phyloP scores from a whole-genome alignment of 1,140 invertebrate species.

The Trissolcus basalis region DNA sequence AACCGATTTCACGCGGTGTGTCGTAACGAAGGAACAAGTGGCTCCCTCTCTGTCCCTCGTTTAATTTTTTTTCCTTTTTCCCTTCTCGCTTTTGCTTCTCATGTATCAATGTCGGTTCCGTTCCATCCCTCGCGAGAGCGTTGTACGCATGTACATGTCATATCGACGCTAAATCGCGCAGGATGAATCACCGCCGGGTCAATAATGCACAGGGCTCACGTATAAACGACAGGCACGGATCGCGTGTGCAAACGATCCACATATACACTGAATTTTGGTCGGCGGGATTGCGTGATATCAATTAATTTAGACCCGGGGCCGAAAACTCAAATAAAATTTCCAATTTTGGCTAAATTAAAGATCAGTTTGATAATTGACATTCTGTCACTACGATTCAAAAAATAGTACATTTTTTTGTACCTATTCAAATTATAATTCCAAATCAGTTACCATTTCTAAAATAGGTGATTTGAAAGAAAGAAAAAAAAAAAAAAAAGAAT shows the following conservation, averaged over 20 bases:
- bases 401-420: too few species aligned
- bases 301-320: slow-evolving; percentile 23
- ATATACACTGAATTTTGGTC: slow-evolving; percentile 28
- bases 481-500: too few species aligned
- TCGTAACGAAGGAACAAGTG: slow-evolving; percentile 18
- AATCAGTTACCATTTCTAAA: too few species aligned
- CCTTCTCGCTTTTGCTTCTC: neutral
- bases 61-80: neutral
- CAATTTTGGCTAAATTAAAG: neutral
- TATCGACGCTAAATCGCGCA: slow-evolving; percentile 39
- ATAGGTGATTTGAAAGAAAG: too few species aligned
- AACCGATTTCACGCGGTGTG: slow-evolving; percentile 45
- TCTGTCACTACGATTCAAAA: too few species aligned
- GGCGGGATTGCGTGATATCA: slow-evolving; percentile 14
- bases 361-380: too few species aligned
- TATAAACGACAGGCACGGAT: slow-evolving; percentile 18
- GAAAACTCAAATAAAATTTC: neutral
- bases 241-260: slow-evolving; percentile 5
- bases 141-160: slow-evolving; percentile 30
- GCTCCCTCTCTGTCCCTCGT: slow-evolving; percentile 1
- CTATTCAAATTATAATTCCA: too few species aligned
- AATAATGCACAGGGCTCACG: slow-evolving; percentile 54
- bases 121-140: neutral
- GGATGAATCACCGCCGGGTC: slow-evolving; percentile 69
- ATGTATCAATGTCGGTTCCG: too few species aligned